Percentiles rank a stretch among this genome's conserved stretches.
Conservation (phyloP, 2,888 invertebrate species). For the Nephrotoma flavescens region DNA sequence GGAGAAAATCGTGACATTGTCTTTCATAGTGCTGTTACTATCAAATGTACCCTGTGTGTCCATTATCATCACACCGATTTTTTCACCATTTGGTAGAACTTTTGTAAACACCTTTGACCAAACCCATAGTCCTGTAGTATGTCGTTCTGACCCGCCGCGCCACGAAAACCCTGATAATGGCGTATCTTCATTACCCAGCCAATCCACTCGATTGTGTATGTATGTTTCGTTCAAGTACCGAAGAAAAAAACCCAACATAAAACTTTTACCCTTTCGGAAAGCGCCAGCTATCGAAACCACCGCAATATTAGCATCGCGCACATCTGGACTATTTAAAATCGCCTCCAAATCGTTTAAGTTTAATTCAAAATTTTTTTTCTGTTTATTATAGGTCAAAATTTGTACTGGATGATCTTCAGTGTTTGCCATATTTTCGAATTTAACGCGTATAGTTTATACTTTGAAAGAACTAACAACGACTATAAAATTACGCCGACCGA, state of each 20-base stretch:
- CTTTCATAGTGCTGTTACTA: slow-evolving; percentile 2
- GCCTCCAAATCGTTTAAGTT: background rate
- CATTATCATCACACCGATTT: slow-evolving; percentile 6
- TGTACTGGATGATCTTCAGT: background rate
- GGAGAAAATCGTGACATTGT: slow-evolving; percentile 7
- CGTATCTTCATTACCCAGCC: background rate
- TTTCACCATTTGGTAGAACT: background rate
- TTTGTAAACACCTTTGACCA: slow-evolving; percentile 8
- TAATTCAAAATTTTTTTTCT: background rate
- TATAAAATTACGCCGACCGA: background rate
- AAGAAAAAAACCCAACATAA: slow-evolving; percentile 8
- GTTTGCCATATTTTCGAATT: background rate
- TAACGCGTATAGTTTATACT: background rate
- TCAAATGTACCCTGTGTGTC: slow-evolving; percentile 10
- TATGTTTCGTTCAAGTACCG: slow-evolving; percentile 5
- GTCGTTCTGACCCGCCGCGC: slow-evolving; percentile 3
- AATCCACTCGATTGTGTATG: background rate
- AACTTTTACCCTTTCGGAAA: slow-evolving; percentile 9
- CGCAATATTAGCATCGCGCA: slow-evolving; percentile 6
- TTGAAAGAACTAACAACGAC: background rate
- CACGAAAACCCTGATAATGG: slow-evolving; percentile 7
- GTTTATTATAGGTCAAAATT: background rate
- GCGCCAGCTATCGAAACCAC: slow-evolving; percentile 9
- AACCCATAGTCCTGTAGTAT: slow-evolving; percentile 7
- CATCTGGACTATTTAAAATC: slow-evolving; percentile 3